A percentile compares a stretch with the other conserved stretches of the same genome.
Evolutionary conservation across 35 echinoderm and acorn worm species (phyloP).

Genomic region (Lytechinus pictus): DNA sequence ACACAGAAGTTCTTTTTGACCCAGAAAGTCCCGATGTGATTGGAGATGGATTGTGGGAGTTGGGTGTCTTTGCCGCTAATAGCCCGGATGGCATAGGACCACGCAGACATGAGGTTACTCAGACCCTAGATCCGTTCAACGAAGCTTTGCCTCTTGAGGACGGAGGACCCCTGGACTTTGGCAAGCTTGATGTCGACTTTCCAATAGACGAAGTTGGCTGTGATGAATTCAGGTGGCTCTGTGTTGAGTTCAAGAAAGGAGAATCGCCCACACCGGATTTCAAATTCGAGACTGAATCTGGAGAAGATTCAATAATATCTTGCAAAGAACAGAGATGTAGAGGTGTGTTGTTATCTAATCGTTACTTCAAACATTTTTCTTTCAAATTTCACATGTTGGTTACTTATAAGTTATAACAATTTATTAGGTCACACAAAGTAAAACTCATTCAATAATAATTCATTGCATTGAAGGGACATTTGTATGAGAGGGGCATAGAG

Average conservation of each 20-base stretch:
- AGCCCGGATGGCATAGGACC: conserved; percentile 62
- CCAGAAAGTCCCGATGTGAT: conserved; percentile 56
- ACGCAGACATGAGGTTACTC: conserved; percentile 30
- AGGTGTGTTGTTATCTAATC: conserved; percentile 52
- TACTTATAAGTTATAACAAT: too few relatives aligned
- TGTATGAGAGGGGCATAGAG: too few relatives aligned
- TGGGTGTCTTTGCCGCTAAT: conserved; percentile 75
- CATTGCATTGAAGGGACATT: too few relatives aligned
- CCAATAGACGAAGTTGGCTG: conserved; percentile 74
- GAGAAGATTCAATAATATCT: conserved; percentile 58
- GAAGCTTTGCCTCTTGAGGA: conserved; percentile 44
- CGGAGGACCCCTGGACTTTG: conserved; percentile 49
- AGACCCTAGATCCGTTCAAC: conserved; percentile 60
- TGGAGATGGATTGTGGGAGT: conserved; percentile 79
- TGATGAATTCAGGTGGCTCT: conserved; percentile 76
- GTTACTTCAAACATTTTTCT: not conserved
- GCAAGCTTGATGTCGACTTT: conserved; percentile 59
- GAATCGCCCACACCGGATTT: conserved; percentile 74
- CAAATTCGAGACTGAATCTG: conserved; percentile 69
- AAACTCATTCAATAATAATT: too few relatives aligned
- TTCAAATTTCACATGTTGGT: not conserved
- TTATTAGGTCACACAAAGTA: too few relatives aligned
- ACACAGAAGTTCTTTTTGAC: conserved; percentile 63
- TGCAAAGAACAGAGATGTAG: conserved; percentile 81
- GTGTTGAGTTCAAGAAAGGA: conserved; percentile 82